Conservation (phyloP, 2,888 invertebrate genomes). For the Phalera bucephala region DNA sequence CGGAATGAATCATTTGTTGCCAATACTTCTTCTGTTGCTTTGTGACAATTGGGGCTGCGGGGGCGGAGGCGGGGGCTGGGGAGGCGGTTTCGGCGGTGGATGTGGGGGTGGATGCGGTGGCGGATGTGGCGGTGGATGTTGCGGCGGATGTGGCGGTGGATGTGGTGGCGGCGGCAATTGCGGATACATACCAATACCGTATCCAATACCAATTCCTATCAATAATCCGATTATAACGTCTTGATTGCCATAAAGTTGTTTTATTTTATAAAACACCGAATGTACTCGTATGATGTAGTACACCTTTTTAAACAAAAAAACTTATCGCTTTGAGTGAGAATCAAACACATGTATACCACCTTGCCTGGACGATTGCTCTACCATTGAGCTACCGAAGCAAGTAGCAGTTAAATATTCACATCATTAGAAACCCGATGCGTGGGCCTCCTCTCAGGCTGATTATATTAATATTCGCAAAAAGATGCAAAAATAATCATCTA, state of each 20-base stretch:
- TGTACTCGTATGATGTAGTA: no score
- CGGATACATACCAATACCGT: conserved; percentile 44
- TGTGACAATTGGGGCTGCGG: conserved; percentile 35
- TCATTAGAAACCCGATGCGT: no score
- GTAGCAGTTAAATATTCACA: no score
- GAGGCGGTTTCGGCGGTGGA: conserved; percentile 31
- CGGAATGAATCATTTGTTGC: conserved; percentile 39
- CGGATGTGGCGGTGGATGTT: conserved; percentile 22
- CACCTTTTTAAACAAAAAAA: no score
- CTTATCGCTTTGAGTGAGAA: no score
- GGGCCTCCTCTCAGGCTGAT: no score
- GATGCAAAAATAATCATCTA: no score
- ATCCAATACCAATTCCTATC: conserved; percentile 47
- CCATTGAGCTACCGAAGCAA: no score
- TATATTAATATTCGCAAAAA: no score
- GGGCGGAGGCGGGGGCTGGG: conserved; percentile 26
- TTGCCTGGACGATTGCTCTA: no score
- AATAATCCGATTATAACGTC: conserved; percentile 33
- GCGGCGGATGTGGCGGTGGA: conserved; percentile 24
- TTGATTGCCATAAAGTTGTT: conserved; percentile 2
- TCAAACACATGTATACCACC: no score
- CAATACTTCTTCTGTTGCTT: conserved; percentile 49
- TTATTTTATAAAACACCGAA: no score
- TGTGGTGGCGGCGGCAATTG: conserved; percentile 25
- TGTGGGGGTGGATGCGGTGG: conserved; percentile 26